phyloP scores from a whole-genome alignment of 2,797 vertebrate genomes.

The Macrochelys suwanniensis region DNA sequence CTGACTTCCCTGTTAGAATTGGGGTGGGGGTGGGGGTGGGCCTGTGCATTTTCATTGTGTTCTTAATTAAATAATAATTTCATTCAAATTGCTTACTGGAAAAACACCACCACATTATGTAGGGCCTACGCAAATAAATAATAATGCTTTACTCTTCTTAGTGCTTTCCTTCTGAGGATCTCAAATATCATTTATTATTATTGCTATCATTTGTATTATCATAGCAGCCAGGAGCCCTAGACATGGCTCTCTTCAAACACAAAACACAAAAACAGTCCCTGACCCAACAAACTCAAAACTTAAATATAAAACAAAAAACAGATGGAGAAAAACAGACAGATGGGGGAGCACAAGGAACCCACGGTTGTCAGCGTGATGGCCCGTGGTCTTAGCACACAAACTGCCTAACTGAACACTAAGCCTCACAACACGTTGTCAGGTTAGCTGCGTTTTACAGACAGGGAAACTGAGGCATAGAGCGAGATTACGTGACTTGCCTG shows the following conservation, averaged over 20 bases:
- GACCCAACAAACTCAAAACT: not conserved
- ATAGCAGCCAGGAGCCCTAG: not conserved
- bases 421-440: not conserved
- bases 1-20: not conserved
- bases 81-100: not conserved
- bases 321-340: not conserved
- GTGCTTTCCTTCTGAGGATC: not conserved
- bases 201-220: rapidly evolving
- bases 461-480: not conserved
- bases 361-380: not conserved
- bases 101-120: not conserved
- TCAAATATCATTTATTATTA: not conserved
- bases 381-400: not conserved
- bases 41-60: not conserved
- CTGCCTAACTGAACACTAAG: not conserved
- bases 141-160: not conserved
- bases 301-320: not conserved
- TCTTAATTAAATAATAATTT: not conserved
- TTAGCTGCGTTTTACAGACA: not conserved
- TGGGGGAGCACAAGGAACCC: not conserved
- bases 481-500: not conserved
- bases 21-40: rapidly evolving
- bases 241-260: not conserved
- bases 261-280: not conserved
- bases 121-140: not conserved